phyloP scores from a whole-genome alignment of 2,888 invertebrate genomes.

The Rhabditoides inermis region DNA sequence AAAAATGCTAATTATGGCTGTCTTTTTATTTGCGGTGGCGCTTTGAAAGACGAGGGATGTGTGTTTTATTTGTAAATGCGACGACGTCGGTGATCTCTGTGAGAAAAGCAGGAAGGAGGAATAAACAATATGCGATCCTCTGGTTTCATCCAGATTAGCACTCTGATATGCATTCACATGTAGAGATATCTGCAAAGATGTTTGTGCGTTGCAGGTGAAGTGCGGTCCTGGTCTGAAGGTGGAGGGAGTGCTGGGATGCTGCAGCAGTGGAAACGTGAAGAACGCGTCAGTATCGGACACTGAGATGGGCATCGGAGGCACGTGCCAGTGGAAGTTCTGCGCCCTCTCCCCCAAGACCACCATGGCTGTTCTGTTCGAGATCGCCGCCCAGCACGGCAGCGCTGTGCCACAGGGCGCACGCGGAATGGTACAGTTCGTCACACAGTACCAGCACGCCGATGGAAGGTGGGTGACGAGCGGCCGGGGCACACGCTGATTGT shows the following conservation, averaged over 20 bases:
- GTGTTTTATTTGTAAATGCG: no score
- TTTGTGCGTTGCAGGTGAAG: slow-evolving; percentile 42
- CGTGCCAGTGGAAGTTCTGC: slow-evolving; percentile 93
- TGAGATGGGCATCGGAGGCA: slow-evolving; percentile 93
- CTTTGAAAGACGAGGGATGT: no score
- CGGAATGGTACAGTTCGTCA: slow-evolving; percentile 93
- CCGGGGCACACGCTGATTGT: slow-evolving; percentile 78
- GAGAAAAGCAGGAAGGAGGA: no score
- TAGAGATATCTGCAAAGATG: no score
- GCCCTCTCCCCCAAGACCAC: slow-evolving; percentile 84
- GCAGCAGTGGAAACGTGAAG: slow-evolving; percentile 77
- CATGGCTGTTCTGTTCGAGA: slow-evolving; percentile 88
- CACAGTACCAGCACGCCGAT: slow-evolving; percentile 93
- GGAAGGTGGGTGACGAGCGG: slow-evolving; percentile 69
- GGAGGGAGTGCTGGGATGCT: slow-evolving; percentile 76
- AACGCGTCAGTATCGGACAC: slow-evolving; percentile 85
- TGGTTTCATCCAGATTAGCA: no score
- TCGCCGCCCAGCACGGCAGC: slow-evolving; percentile 87
- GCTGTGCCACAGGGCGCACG: slow-evolving; percentile 68
- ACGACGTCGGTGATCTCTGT: no score
- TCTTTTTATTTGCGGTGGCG: no score
- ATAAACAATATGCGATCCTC: no score
- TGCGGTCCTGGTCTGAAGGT: slow-evolving; percentile 41
- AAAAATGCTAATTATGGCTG: no score
- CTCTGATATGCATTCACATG: no score